phyloP scores from a whole-genome alignment of 2,113 vertebrate genomes.

The Athene noctua region DNA sequence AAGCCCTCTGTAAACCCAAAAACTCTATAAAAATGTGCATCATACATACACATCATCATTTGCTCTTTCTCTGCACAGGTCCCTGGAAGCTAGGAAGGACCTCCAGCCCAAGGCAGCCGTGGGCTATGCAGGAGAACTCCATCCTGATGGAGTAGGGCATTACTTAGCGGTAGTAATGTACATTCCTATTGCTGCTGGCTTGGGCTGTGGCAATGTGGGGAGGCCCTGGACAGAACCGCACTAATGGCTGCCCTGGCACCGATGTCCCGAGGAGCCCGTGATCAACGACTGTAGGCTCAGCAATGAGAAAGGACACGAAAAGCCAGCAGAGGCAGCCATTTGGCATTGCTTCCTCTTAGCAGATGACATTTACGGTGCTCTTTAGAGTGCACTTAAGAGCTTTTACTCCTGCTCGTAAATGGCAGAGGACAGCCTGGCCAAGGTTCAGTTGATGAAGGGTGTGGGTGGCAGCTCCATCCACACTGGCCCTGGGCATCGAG shows the following conservation, averaged over 20 bases:
- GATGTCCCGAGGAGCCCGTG: accelerated
- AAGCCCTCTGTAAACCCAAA: accelerated
- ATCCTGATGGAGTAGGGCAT: accelerated
- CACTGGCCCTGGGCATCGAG: not conserved
- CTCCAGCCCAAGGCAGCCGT: not conserved
- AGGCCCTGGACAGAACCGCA: not conserved
- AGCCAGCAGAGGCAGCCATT: not conserved
- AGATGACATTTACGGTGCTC: accelerated
- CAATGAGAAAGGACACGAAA: not conserved
- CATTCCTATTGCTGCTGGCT: too few species aligned
- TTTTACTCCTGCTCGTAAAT: not conserved
- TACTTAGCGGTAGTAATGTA: not conserved
- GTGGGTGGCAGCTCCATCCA: not conserved
- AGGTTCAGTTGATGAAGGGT: not conserved
- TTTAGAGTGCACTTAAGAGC: not conserved
- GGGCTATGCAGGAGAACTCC: not conserved
- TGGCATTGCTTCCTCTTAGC: accelerated
- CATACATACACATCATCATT: not conserved
- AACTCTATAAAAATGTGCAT: not conserved
- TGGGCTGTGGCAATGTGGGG: not conserved
- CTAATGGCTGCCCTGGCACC: not conserved
- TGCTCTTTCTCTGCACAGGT: not conserved
- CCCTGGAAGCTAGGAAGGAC: not conserved
- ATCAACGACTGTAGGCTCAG: accelerated
- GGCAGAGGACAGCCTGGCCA: not conserved